phyloP scores from a whole-genome alignment of 1,140 invertebrate species.

The Papilio helenus region DNA sequence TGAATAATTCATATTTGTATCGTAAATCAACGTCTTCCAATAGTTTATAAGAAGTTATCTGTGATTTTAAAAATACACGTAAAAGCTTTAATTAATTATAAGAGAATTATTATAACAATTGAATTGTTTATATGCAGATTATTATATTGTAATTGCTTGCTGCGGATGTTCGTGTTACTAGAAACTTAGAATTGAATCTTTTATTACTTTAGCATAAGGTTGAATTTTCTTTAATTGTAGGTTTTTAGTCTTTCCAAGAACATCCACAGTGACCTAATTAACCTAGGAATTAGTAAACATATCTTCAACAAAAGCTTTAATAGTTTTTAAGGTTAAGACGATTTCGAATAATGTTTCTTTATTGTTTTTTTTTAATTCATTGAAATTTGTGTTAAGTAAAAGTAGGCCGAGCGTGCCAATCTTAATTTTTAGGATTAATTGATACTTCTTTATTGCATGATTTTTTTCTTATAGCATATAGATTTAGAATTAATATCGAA shows the following conservation, averaged over 20 bases:
- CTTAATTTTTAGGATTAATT: slow-evolving; percentile 52
- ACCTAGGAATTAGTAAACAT: slow-evolving; percentile 42
- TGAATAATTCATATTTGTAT: slow-evolving; percentile 44
- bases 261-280: slow-evolving; percentile 2
- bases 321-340: slow-evolving; percentile 55
- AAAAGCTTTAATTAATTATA: slow-evolving; percentile 76
- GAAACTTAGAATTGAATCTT: background rate
- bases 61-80: slow-evolving; percentile 69
- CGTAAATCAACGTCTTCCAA: slow-evolving; percentile 74
- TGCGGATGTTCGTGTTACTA: slow-evolving; percentile 23
- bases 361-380: slow-evolving; percentile 45
- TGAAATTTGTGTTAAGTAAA: slow-evolving; percentile 47
- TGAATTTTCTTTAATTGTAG: background rate
- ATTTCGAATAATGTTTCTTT: slow-evolving; percentile 39
- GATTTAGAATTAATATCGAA: slow-evolving; percentile 18
- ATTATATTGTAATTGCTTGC: slow-evolving; percentile 31
- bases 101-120: slow-evolving; percentile 47
- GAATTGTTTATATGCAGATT: slow-evolving; percentile 39
- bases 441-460: slow-evolving; percentile 43
- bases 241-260: background rate
- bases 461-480: slow-evolving; percentile 17
- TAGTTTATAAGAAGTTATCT: slow-evolving; percentile 69
- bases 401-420: slow-evolving; percentile 79
- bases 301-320: slow-evolving; percentile 69
- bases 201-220: background rate